Evolutionary conservation across 2,888 invertebrate genomes (phyloP).

Genomic region (Caenorhabditis uteleia): DNA sequence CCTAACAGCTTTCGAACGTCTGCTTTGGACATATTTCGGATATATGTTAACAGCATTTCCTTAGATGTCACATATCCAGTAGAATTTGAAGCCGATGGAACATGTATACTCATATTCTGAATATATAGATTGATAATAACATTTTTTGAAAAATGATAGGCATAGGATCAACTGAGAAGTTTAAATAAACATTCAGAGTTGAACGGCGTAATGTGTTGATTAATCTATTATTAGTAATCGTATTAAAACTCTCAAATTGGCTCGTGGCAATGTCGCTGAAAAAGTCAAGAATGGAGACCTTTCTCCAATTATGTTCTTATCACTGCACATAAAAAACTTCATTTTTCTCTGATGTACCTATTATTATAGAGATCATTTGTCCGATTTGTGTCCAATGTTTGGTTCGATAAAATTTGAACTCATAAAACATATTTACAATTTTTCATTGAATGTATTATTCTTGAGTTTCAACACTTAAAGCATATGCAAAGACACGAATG

Average conservation of each 20-base stretch:
- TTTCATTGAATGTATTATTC: no score
- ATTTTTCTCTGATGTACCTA: neutral
- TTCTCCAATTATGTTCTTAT: constrained; percentile 6
- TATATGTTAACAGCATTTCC: constrained; percentile 48
- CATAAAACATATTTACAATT: no score
- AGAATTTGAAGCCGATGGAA: constrained; percentile 40
- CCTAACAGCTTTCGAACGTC: constrained; percentile 45
- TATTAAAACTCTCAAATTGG: constrained; percentile 16
- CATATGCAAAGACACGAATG: constrained; percentile 13
- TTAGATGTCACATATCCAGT: constrained; percentile 44
- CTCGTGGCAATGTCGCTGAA: no score
- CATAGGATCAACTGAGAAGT: constrained; percentile 8
- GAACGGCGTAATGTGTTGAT: constrained; percentile 20
- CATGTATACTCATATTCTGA: constrained; percentile 23
- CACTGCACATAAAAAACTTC: neutral
- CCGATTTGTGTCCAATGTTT: no score
- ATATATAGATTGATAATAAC: constrained; percentile 6
- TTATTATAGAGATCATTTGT: no score
- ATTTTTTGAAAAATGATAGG: constrained; percentile 11
- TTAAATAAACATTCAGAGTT: constrained; percentile 10
- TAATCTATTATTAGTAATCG: constrained; percentile 36
- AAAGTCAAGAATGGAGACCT: no score
- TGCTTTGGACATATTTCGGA: constrained; percentile 45
- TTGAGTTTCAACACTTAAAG: constrained; percentile 23
- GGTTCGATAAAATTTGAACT: no score